Percentiles rank a stretch among this genome's conserved stretches.
These are phyloP conservation scores for Podilymbus podiceps DNA, from an alignment of 2,113 vertebrate species.

Conservation along the genomic window DNA sequence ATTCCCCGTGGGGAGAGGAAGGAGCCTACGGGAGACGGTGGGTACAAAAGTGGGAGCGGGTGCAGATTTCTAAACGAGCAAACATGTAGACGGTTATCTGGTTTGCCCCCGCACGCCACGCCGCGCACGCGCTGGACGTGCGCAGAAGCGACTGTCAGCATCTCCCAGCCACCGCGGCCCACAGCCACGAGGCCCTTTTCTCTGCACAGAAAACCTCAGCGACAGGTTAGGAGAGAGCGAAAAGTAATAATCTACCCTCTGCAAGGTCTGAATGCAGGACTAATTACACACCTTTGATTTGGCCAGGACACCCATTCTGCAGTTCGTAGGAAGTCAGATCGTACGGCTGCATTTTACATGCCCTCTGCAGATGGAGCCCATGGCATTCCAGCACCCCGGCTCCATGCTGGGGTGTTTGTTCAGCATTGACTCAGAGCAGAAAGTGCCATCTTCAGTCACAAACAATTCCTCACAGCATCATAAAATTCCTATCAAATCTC, in stretches of 20 bases:
- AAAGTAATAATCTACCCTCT: background rate
- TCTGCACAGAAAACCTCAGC: background rate
- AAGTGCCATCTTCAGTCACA: background rate
- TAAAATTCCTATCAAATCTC: background rate
- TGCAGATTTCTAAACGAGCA: background rate
- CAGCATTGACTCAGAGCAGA: background rate
- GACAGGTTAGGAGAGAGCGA: background rate
- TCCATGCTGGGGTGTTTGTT: background rate
- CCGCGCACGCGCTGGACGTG: fast-evolving
- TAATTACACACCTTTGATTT: background rate
- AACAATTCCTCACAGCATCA: background rate
- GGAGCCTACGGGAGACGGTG: fast-evolving
- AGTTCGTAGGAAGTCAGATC: fast-evolving
- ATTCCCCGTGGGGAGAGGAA: fast-evolving
- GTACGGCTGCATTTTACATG: fast-evolving
- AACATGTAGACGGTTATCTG: background rate
- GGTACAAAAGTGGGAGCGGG: background rate
- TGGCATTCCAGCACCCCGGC: background rate
- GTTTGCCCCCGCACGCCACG: fast-evolving
- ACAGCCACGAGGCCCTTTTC: background rate
- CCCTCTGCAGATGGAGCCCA: background rate
- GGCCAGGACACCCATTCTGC: background rate
- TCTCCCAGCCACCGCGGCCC: background rate
- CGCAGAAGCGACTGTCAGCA: fast-evolving
- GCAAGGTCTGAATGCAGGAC: background rate